Evolutionary conservation across 2,797 vertebrate genomes (phyloP).

Genomic region (Pelochelys cantorii): DNA sequence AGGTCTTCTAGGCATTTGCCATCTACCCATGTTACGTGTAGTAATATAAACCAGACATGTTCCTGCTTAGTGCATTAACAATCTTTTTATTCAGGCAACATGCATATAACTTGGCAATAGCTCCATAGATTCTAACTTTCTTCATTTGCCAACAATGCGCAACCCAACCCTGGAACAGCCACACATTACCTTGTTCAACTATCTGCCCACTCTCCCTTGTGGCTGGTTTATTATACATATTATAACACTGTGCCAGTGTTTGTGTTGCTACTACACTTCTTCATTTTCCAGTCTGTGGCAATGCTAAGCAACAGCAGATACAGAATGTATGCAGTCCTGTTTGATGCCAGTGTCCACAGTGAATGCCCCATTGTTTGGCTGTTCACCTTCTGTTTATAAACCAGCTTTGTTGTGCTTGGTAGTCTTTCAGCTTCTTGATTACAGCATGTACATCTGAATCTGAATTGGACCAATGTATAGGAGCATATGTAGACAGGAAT

Average conservation of each 20-base stretch:
- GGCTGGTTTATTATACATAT: background rate
- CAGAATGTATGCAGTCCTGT: background rate
- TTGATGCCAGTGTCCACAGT: background rate
- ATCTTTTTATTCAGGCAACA: background rate
- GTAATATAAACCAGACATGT: background rate
- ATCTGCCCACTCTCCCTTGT: background rate
- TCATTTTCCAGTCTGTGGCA: background rate
- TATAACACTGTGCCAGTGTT: background rate
- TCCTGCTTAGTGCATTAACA: background rate
- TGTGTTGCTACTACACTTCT: background rate
- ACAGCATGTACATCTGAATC: background rate
- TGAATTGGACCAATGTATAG: background rate
- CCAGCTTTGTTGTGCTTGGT: background rate
- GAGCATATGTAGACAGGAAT: background rate
- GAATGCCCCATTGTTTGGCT: background rate
- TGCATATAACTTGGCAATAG: background rate
- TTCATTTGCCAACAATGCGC: background rate
- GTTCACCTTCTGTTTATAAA: background rate
- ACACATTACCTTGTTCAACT: background rate
- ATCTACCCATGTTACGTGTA: background rate
- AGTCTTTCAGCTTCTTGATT: background rate
- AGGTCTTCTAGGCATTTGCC: background rate
- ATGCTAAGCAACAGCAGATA: background rate
- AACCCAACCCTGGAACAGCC: background rate
- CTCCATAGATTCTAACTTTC: background rate